phyloP scores from a whole-genome alignment of 2,797 vertebrate species.

The Avahi laniger region DNA sequence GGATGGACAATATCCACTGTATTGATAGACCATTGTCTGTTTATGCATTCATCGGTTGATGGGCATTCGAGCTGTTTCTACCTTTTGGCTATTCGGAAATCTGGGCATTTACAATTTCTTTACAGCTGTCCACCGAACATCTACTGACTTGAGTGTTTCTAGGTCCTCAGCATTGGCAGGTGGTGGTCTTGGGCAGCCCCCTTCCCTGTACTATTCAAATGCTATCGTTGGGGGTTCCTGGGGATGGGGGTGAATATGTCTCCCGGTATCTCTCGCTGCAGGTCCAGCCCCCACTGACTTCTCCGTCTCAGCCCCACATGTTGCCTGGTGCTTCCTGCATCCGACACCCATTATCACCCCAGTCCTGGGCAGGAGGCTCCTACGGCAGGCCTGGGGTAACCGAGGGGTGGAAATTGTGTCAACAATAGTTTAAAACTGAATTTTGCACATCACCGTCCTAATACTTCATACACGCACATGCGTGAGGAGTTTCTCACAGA shows the following conservation, averaged over 20 bases:
- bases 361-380: neutral
- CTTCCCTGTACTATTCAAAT: neutral
- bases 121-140: neutral
- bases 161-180: neutral
- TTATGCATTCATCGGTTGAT: neutral
- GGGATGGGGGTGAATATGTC: too few species aligned
- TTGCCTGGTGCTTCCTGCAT: neutral
- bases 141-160: neutral
- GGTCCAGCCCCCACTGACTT: neutral
- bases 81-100: neutral
- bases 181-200: neutral
- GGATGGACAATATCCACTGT: neutral
- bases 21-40: neutral
- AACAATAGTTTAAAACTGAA: neutral
- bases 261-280: neutral
- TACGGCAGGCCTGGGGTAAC: too few species aligned
- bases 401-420: neutral
- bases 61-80: neutral
- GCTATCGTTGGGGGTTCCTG: too few species aligned
- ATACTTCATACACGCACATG: neutral
- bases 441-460: neutral
- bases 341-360: rapidly evolving
- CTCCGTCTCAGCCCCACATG: neutral
- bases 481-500: neutral
- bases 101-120: neutral